Base-by-base conservation (phyloP, 23 tunicate species). In the Diplosoma virens region DNA sequence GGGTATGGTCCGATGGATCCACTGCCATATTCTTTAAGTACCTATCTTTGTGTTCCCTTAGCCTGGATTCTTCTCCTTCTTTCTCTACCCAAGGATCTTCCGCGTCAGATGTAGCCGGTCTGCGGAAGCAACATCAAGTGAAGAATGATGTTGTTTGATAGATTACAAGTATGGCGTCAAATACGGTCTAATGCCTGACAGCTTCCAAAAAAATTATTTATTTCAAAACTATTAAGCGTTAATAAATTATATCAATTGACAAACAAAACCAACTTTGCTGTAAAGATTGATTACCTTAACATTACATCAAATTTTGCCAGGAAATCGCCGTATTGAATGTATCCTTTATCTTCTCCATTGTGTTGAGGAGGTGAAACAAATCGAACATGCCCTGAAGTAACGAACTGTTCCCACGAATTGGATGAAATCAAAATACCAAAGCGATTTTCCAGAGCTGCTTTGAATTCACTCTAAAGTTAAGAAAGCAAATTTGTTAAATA, bases 261-360 rank as follows among this genome's bases (percentile, higher is more conserved):
- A n/a, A n/a, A n/a, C n/a, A n/a, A n/a, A n/a, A n/a, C n/a, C n/a
- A n/a, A n/a, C n/a, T n/a, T n/a, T n/a, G n/a, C n/a, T n/a, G n/a
- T n/a, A n/a, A n/a, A n/a, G n/a, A n/a, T n/a, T n/a, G n/a, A n/a
- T n/a, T 53, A 90, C 97, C 89, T 66, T 31, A 84, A 47, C 89
- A 80, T 90, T 56, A 90, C 89, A 59, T 90, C 97, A 67, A 82
- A 90, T 67, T 84, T 90, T 16, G 97, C 84, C 22, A 90, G 81
- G 66, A 90, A 84, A 33, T 90, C 97, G 64, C 79, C 80, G 86
- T 90, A 90, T 7, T 78, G 59, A 23, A 90, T 66, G 37, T 78
- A 84, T 32, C 82, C 86, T 14, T 68, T 71, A 32, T 90, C 72
- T 18, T 71, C 82, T 14, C 77, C 71, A 4, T 71, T 84, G n/a